Evolutionary conservation across 2,888 invertebrate species (phyloP).

Genomic region (Rhorus exstirpatorius): DNA sequence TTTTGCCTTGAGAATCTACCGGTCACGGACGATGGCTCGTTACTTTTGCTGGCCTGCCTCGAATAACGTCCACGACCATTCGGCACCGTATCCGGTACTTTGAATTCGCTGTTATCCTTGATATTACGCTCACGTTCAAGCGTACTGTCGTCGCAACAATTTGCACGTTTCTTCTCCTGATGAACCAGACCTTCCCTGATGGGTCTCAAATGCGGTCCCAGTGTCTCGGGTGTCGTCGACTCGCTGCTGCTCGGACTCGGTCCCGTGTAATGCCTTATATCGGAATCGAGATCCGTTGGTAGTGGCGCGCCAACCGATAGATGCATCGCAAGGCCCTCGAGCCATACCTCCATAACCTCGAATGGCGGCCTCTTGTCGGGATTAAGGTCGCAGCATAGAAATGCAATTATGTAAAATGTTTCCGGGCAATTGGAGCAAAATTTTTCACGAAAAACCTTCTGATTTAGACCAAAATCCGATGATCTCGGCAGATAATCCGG

Average conservation of each 20-base stretch:
- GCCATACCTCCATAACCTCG: constrained; percentile 95
- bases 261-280: constrained; percentile 91
- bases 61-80: constrained; percentile 75
- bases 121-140: constrained; percentile 81
- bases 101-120: constrained; percentile 69
- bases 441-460: constrained; percentile 93
- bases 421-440: constrained; percentile 95
- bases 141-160: constrained; percentile 83
- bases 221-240: constrained; percentile 88
- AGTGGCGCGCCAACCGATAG: constrained; percentile 89
- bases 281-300: constrained; percentile 90
- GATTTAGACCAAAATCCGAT: constrained; percentile 96
- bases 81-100: constrained; percentile 73
- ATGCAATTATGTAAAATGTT: constrained; percentile 95
- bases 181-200: constrained; percentile 87
- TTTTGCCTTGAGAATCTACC: constrained; percentile 78
- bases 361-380: constrained; percentile 97
- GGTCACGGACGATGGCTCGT: constrained; percentile 66
- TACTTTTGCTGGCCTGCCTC: constrained; percentile 77
- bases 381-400: constrained; percentile 95
- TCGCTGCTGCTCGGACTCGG: constrained; percentile 88
- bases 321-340: constrained; percentile 92
- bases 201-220: constrained; percentile 87
- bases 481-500: constrained; percentile 97
- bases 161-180: constrained; percentile 81